Evolutionary conservation across 2,888 invertebrate species (phyloP), one percentile per base, ranked within the genome.

Genomic region (Neoascia interrupta): DNA sequence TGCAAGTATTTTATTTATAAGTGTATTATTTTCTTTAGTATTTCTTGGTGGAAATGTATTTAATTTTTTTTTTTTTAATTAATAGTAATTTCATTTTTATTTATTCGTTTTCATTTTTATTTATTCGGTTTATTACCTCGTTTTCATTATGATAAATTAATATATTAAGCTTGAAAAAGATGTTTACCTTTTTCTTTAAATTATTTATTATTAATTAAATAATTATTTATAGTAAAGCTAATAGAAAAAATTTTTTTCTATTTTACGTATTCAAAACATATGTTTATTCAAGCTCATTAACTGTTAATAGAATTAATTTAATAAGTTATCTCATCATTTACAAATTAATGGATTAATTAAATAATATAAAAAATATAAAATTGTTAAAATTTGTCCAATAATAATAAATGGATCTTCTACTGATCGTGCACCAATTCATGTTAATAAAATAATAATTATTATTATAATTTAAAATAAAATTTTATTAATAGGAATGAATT

Each of bases 121-220:
- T n/a, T n/a, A n/a, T n/a, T n/a, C 0, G 92, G 92, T 0, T 91
- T 92, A 43, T 90, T 92, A 83, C 94, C 93, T 84, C 94, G 93
- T 0, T 92, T 92, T 90, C 93, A 93, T 19, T 94, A 94, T 92
- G 93, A 94, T 92, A 92, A 92, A 83, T 90, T 94, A 88, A 94
- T 94, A 88, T 90, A 91, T 90, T 91, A 93, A 87, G 90, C 91
- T 88, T 93, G 92, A 90, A 92, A 92, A 83, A 88, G 87, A 81
- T 92, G 91, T 91, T 91, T 93, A 87, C 91, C 92, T 79, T 83
- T 92, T 88, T 91, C 91, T 84, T 91, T 92, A 90, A 91, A 91
- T 91, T 91, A 88, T 90, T 88, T 92, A 88, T 85, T 92, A 85
- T 91, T 92, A 81, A 87, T 82, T 87, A 86, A 84, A 75, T 87